Percentiles rank a stretch among this genome's conserved stretches.
These are phyloP conservation scores for Centropus unirufus DNA, from an alignment of 2,113 vertebrate species.

Conservation along the genomic window DNA sequence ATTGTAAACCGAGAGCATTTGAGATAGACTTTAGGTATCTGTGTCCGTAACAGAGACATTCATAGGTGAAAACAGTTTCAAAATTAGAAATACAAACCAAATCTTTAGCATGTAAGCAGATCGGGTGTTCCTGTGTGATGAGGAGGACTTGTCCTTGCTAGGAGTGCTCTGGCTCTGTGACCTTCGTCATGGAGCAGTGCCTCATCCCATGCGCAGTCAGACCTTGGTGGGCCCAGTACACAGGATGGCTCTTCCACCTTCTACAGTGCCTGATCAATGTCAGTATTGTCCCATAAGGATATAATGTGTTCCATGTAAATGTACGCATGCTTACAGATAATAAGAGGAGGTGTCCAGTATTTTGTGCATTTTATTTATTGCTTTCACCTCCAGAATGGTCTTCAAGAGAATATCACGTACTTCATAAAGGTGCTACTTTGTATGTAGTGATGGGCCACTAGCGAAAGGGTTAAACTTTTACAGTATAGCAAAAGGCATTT, in stretches of 20 bases:
- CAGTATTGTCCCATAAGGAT: background rate
- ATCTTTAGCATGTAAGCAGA: background rate
- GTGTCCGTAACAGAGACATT: background rate
- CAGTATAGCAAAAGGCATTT: background rate
- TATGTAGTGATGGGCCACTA: background rate
- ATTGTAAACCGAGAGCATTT: background rate
- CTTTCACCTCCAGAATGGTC: background rate
- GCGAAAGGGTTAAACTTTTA: background rate
- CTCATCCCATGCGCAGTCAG: rapidly evolving
- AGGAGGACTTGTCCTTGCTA: background rate
- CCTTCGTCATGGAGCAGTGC: background rate
- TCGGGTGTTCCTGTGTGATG: background rate
- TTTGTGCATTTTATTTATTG: background rate
- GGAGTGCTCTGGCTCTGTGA: background rate
- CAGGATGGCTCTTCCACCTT: background rate
- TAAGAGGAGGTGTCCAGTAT: background rate
- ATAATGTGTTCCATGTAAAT: background rate
- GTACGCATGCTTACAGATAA: background rate
- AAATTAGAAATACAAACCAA: background rate
- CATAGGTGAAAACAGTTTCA: background rate
- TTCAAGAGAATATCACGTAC: background rate
- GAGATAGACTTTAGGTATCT: background rate
- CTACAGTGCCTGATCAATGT: background rate
- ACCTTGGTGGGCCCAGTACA: too few relatives aligned
- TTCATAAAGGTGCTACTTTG: background rate